A percentile compares a stretch with the other conserved stretches of the same genome.
These are phyloP conservation scores for Temnopleurus reevesii DNA, from an alignment of 53 echinoderm and acorn worm genomes.

Conservation along the genomic window DNA sequence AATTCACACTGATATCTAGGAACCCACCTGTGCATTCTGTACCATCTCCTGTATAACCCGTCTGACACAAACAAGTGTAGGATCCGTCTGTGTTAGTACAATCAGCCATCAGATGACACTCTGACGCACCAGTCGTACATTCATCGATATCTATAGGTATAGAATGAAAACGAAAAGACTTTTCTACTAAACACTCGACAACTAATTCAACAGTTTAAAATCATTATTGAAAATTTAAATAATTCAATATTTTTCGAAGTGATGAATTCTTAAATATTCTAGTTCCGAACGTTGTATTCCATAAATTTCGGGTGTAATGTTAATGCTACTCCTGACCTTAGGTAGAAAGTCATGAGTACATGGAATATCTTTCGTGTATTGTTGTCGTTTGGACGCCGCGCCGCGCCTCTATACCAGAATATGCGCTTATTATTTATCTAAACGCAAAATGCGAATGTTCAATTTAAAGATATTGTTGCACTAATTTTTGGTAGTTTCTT, in stretches of 20 bases:
- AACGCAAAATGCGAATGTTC: too few relatives aligned
- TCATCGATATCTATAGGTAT: conserved; percentile 25
- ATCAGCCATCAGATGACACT: conserved; percentile 18
- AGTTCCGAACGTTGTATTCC: neutral
- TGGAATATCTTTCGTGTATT: too few relatives aligned
- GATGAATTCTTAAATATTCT: too few relatives aligned
- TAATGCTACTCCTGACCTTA: neutral
- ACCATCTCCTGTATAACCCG: conserved; percentile 38
- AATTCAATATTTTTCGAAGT: too few relatives aligned
- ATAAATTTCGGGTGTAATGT: neutral
- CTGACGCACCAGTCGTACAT: neutral
- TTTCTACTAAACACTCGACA: too few relatives aligned
- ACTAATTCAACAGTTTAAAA: neutral
- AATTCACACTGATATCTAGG: neutral
- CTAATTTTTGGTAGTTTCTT: neutral
- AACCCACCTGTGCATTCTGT: neutral
- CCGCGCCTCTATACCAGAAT: too few relatives aligned
- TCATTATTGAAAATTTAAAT: too few relatives aligned
- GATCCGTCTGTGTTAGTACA: conserved; percentile 22
- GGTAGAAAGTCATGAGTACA: neutral
- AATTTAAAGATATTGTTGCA: too few relatives aligned
- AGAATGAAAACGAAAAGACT: neutral
- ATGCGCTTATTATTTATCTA: too few relatives aligned
- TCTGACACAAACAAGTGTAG: neutral
- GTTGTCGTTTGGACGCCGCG: neutral